Evolutionary conservation across 2,888 invertebrate genomes (phyloP).

Genomic region (Drosophila percnosoma): DNA sequence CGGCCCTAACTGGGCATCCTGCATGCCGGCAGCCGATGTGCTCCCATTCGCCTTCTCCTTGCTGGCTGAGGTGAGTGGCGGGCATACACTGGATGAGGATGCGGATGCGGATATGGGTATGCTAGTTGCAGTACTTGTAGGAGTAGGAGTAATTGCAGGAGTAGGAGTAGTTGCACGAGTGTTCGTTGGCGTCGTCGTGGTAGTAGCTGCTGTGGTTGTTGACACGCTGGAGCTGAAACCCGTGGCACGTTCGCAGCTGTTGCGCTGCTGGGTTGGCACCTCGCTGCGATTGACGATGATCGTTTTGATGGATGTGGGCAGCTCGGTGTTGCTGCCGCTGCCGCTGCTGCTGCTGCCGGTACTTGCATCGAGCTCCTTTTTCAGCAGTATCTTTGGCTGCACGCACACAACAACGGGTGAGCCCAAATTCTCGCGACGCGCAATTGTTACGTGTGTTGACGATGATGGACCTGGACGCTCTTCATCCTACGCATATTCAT

Average conservation of each 20-base stretch:
- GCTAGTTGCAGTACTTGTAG: not conserved
- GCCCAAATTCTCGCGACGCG: slow-evolving; percentile 69
- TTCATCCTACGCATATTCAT: slow-evolving; percentile 48
- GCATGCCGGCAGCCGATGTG: not conserved
- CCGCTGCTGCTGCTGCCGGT: slow-evolving; percentile 29
- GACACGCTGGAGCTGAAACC: not conserved
- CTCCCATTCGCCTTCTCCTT: slow-evolving; percentile 30
- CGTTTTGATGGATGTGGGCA: slow-evolving; percentile 68
- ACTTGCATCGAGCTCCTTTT: slow-evolving; percentile 64
- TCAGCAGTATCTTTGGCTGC: slow-evolving; percentile 83
- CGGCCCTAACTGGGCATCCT: slow-evolving; percentile 37
- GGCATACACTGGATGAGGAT: slow-evolving; percentile 4
- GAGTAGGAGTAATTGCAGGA: not conserved
- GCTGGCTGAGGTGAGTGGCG: slow-evolving; percentile 1
- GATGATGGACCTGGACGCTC: slow-evolving; percentile 60
- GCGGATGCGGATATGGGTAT: not conserved
- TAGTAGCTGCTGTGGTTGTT: not conserved
- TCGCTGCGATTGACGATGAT: slow-evolving; percentile 78
- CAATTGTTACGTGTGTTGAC: slow-evolving; percentile 76
- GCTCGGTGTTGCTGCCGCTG: slow-evolving; percentile 39
- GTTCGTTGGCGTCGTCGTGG: not conserved
- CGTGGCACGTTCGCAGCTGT: slow-evolving; percentile 31
- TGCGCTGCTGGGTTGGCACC: not conserved
- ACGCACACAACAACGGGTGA: slow-evolving; percentile 41
- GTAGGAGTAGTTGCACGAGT: not conserved